Base-by-base conservation (phyloP, 2,888 invertebrate species). In the Lasioglossum oenotherae region DNA sequence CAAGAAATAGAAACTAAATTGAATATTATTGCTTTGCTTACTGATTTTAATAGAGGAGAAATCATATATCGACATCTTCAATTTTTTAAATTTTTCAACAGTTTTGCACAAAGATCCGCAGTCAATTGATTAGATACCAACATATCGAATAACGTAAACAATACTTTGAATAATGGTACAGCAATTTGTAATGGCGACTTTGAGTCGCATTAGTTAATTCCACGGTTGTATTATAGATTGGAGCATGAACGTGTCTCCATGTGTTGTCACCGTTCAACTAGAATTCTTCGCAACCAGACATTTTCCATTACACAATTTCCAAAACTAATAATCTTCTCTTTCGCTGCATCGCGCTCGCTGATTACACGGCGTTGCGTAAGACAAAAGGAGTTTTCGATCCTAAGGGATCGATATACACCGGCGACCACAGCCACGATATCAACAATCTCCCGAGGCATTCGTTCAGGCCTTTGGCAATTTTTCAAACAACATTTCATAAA, bases 401-500 rank as follows among this genome's bases (percentile, higher is more conserved):
- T 23, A 31, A 67, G 23, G 23, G n/a, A 41, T 80, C 74, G 74
- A 74, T 74, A 74, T 35, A 46, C 46, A 46, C 46, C 60, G 73
- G 72, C 53, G 67, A 71, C 76, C 53, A n/a, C 73, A 83, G 73
- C 73, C 76, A 64, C 64, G 73, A 73, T 81, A 73, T 81, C 49
- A 75, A 38, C 75, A 41, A 81, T 60, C 76, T 77, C 53, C 46
- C 23, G 49, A 73, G 72, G 82, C 67, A 76, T 73, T 72, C 76
- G 82, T 83, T 81, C 75, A 57, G 76, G 76, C 64, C 53, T 64
- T 35, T 83, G 83, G 83, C 83, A 83, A 60, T 72, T 76, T 76
- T 49, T 83, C 83, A 83, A 83, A 82, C 83, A 73, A 53, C 83
- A 83, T 77, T 83, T 76, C 76, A 83, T 82, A 83, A 82, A 83